Percentiles rank a stretch among this genome's conserved stretches.
Conservation (phyloP, 2,113 vertebrate genomes). For the Scalopus aquaticus region DNA sequence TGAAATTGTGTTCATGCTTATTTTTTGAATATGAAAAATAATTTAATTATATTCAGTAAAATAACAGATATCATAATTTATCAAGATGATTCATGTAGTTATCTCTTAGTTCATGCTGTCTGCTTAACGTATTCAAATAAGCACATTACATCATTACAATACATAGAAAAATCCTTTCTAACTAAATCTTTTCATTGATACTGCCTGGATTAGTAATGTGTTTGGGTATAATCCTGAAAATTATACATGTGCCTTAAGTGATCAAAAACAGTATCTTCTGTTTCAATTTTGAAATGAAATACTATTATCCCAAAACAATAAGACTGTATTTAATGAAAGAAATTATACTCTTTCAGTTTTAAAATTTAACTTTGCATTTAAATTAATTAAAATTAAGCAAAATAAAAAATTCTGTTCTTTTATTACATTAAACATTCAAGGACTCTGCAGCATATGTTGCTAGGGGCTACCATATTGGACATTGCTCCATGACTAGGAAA, state of each 20-base stretch:
- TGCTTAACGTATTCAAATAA: constrained; percentile 27
- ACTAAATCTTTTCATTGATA: constrained; percentile 2
- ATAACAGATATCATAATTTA: neutral
- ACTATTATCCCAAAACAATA: neutral
- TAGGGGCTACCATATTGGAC: neutral
- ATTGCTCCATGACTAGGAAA: neutral
- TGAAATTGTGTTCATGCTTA: neutral
- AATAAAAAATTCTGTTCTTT: neutral
- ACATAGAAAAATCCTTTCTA: neutral
- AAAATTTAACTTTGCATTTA: neutral
- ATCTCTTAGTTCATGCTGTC: neutral
- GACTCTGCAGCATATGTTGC: neutral
- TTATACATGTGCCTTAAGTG: neutral
- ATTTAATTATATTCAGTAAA: neutral
- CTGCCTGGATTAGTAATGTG: neutral
- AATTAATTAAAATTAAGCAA: neutral
- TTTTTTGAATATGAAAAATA: neutral
- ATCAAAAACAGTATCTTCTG: neutral
- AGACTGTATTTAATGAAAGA: neutral
- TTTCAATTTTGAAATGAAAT: neutral
- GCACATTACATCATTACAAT: neutral
- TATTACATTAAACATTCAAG: neutral
- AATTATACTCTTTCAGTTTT: neutral
- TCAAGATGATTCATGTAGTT: neutral
- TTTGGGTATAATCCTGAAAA: neutral